Conservation (phyloP, 2,113 vertebrate genomes). For the Leiothrix lutea region DNA sequence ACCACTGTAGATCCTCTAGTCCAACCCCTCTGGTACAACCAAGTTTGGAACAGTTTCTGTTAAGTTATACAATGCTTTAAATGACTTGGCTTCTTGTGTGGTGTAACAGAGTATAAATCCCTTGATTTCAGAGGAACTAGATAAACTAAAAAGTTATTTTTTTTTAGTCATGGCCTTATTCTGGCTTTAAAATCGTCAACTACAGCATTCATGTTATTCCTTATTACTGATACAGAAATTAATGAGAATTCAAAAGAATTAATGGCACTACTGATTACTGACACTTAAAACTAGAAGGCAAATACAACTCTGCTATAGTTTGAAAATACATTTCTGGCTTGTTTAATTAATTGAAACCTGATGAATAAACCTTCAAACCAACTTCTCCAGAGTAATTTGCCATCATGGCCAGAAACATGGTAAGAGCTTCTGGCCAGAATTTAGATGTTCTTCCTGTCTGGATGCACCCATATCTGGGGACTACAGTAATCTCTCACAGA, state of each 20-base stretch:
- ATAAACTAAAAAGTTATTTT: not conserved
- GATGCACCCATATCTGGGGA: not conserved
- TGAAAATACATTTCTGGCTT: not conserved
- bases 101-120: not conserved
- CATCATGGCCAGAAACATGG: not conserved
- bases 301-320: not conserved
- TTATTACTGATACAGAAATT: not conserved
- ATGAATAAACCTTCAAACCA: not conserved
- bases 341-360: slow-evolving; percentile 1
- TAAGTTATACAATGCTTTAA: not conserved
- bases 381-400: not conserved
- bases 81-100: not conserved
- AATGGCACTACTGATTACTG: not conserved
- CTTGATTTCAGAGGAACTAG: not conserved
- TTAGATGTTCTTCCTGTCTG: not conserved
- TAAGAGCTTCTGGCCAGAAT: not conserved
- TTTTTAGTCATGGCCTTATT: not conserved
- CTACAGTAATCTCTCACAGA: not conserved
- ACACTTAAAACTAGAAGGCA: not conserved
- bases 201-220: not conserved
- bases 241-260: not conserved
- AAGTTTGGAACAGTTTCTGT: not conserved
- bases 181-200: not conserved
- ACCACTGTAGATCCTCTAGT: not conserved
- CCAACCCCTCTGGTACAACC: not conserved